phyloP scores from a whole-genome alignment of 2,797 vertebrate species.

The Rhabdophis nuchalis region DNA sequence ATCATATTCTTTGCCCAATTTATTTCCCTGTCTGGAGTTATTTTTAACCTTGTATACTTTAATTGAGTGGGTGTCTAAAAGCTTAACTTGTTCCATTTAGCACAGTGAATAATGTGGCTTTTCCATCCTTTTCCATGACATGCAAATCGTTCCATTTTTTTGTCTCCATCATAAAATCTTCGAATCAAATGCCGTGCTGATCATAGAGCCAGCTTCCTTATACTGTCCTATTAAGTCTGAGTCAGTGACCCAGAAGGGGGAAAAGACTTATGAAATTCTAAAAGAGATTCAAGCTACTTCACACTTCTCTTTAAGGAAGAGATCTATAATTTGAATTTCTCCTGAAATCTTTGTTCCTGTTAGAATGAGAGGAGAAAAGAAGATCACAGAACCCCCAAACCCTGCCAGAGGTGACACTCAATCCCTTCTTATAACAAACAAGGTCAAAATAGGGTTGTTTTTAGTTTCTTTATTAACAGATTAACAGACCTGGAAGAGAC shows the following conservation, averaged over 20 bases:
- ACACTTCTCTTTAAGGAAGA: not conserved
- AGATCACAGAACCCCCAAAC: not conserved
- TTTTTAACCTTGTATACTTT: slow-evolving; percentile 41
- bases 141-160: not conserved
- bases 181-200: not conserved
- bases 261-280: not conserved
- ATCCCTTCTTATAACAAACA: not conserved
- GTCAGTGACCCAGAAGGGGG: not conserved
- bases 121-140: not conserved
- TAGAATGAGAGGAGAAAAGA: not conserved
- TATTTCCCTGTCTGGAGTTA: slow-evolving; percentile 32
- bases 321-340: not conserved
- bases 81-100: slow-evolving; percentile 17
- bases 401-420: not conserved
- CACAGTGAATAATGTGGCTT: not conserved
- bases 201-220: not conserved
- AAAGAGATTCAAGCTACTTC: not conserved
- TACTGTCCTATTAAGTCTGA: not conserved
- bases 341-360: not conserved
- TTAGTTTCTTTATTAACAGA: not conserved
- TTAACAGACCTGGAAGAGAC: no score
- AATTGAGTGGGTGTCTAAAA: slow-evolving; percentile 29
- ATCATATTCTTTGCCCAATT: slow-evolving; percentile 30
- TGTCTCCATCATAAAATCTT: not conserved
- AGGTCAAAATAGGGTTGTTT: not conserved